Evolutionary conservation across 1,140 invertebrate genomes (phyloP).

Genomic region (Dysdera silvatica): DNA sequence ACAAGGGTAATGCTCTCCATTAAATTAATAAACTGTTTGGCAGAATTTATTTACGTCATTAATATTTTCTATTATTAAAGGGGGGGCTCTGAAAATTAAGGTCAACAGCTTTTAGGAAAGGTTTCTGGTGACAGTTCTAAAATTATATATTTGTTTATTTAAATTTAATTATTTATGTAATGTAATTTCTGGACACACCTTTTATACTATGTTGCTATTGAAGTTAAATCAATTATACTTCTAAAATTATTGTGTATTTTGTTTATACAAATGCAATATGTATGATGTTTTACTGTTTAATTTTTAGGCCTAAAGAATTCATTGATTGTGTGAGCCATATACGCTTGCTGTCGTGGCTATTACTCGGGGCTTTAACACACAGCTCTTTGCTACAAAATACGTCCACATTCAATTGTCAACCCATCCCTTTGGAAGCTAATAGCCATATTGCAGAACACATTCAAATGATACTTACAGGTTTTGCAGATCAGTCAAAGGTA

Average conservation of each 20-base stretch:
- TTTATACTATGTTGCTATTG: background rate
- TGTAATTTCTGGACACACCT: background rate
- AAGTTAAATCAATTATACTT: too few species aligned
- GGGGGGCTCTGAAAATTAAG: too few species aligned
- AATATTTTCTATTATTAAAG: too few species aligned
- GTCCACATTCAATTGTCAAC: conserved; percentile 54
- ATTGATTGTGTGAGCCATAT: conserved; percentile 91
- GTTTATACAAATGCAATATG: background rate
- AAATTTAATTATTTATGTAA: background rate
- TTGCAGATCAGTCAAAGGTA: conserved; percentile 87
- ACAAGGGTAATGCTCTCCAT: conserved; percentile 59
- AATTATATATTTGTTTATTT: background rate
- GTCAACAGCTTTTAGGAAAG: too few species aligned
- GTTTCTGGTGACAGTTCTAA: too few species aligned
- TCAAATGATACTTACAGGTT: conserved; percentile 84
- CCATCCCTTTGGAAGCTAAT: conserved; percentile 89
- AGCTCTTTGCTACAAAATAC: conserved; percentile 54
- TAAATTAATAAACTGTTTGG: conserved; percentile 1
- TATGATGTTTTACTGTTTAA: background rate
- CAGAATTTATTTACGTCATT: background rate
- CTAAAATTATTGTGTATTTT: background rate
- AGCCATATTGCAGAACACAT: conserved; percentile 95
- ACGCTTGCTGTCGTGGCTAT: conserved; percentile 86
- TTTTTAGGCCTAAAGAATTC: conserved; percentile 75
- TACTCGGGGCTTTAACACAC: conserved; percentile 86